Evolutionary conservation across 2,888 invertebrate species (phyloP).

Genomic region (Syrphus vitripennis): DNA sequence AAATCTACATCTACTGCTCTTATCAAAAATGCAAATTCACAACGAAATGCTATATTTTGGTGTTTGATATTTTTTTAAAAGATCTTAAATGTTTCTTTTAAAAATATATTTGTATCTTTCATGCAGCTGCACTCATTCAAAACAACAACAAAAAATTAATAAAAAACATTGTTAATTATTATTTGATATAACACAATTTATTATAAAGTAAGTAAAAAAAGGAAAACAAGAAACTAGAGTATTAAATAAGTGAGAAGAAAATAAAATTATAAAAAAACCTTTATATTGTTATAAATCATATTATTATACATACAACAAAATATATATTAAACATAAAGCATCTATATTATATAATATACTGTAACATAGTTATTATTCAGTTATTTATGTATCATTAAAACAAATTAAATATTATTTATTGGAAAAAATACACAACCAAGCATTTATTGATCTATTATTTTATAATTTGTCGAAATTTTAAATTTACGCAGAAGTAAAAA

Average conservation of each 20-base stretch:
- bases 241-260: conserved; percentile 36
- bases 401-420: conserved; percentile 69
- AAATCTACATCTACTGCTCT: conserved; percentile 43
- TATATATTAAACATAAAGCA: conserved; percentile 47
- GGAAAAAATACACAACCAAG: conserved; percentile 63
- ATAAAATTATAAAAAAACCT: conserved; percentile 39
- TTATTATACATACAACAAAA: conserved; percentile 57
- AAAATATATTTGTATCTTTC: conserved; percentile 12
- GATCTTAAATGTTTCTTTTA: not conserved
- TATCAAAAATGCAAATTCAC: conserved; percentile 39
- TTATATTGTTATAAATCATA: conserved; percentile 69
- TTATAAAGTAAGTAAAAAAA: conserved; percentile 12
- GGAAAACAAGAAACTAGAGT: conserved; percentile 41
- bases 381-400: conserved; percentile 68
- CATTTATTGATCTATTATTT: conserved; percentile 56
- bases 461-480: not conserved
- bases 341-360: conserved; percentile 60
- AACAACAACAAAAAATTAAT: conserved; percentile 12
- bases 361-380: conserved; percentile 67
- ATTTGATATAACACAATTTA: conserved; percentile 41
- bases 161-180: conserved; percentile 19
- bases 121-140: conserved; percentile 56
- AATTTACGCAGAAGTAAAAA: too few species aligned
- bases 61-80: conserved; percentile 15
- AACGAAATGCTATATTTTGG: conserved; percentile 63